These are phyloP conservation scores for Phylloscopus trochilus DNA, from an alignment of 2,113 vertebrate species.

Conservation along the genomic window DNA sequence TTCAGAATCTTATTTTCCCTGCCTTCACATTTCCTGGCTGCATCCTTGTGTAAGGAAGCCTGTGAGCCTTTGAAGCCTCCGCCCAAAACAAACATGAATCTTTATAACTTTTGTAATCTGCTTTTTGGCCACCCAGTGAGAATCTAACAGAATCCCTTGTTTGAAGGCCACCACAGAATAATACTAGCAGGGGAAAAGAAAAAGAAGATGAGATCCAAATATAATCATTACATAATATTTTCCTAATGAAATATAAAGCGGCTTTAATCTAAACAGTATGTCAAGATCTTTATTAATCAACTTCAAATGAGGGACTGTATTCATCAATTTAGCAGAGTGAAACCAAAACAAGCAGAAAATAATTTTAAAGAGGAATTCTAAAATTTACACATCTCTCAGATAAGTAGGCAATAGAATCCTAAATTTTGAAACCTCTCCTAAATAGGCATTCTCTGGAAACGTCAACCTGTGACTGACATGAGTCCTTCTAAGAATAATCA, in stretches of 20 bases:
- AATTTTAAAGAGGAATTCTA: neutral
- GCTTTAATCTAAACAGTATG: slow-evolving; percentile 8
- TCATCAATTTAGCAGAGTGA: neutral
- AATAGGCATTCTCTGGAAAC: neutral
- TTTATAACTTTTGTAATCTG: slow-evolving; percentile 56
- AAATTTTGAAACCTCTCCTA: neutral
- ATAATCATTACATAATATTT: slow-evolving; percentile 49
- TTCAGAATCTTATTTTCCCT: slow-evolving; percentile 28
- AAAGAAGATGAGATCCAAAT: slow-evolving; percentile 39
- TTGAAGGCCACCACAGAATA: slow-evolving; percentile 64
- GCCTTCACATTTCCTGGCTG: slow-evolving; percentile 60
- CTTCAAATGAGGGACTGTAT: neutral
- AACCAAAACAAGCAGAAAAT: neutral
- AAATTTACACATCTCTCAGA: neutral
- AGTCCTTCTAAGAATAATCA: neutral
- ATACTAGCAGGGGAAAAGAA: slow-evolving; percentile 35
- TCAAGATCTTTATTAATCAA: neutral
- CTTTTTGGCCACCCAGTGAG: slow-evolving; percentile 74
- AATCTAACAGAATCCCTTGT: slow-evolving; percentile 62
- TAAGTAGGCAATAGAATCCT: fast-evolving
- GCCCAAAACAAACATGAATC: slow-evolving; percentile 74
- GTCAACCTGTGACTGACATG: fast-evolving
- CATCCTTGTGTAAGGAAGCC: slow-evolving; percentile 64
- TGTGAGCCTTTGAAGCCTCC: slow-evolving; percentile 71
- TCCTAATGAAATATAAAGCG: slow-evolving; percentile 20